These are phyloP conservation scores for Tonatia bakeri DNA, from an alignment of 2,113 vertebrate species.

Conservation along the genomic window DNA sequence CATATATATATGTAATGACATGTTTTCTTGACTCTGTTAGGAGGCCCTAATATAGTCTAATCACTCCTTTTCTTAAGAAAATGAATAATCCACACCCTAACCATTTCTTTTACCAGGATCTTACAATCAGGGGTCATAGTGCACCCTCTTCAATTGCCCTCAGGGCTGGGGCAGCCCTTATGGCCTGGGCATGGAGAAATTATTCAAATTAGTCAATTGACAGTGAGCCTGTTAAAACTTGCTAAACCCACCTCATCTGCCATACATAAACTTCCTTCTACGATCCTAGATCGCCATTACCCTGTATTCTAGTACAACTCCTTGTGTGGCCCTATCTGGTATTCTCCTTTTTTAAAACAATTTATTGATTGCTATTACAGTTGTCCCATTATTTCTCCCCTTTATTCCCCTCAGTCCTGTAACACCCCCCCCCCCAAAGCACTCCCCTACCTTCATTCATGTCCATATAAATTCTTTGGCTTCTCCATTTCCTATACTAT, in stretches of 20 bases:
- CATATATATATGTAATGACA: too few relatives aligned
- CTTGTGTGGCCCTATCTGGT: neutral
- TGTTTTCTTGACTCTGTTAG: neutral
- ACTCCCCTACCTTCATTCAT: too few relatives aligned
- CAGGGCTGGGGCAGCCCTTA: neutral
- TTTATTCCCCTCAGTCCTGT: too few relatives aligned
- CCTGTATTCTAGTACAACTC: neutral
- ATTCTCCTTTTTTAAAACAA: too few relatives aligned
- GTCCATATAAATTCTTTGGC: too few relatives aligned
- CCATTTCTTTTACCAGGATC: neutral
- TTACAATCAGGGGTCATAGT: neutral
- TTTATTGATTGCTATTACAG: too few relatives aligned
- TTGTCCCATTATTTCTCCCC: too few relatives aligned
- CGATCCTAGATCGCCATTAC: neutral
- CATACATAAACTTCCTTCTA: neutral
- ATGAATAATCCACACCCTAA: neutral
- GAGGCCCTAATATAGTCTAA: neutral
- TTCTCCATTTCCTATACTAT: too few relatives aligned
- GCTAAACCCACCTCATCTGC: neutral
- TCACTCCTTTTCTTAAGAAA: neutral
- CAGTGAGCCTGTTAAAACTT: neutral
- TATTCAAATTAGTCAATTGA: neutral
- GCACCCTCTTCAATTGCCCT: fast-evolving
- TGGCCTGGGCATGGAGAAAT: neutral
- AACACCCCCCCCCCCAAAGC: too few relatives aligned